These are phyloP conservation scores for Aleiodes alternator DNA, from an alignment of 2,888 invertebrate species.

Conservation along the genomic window DNA sequence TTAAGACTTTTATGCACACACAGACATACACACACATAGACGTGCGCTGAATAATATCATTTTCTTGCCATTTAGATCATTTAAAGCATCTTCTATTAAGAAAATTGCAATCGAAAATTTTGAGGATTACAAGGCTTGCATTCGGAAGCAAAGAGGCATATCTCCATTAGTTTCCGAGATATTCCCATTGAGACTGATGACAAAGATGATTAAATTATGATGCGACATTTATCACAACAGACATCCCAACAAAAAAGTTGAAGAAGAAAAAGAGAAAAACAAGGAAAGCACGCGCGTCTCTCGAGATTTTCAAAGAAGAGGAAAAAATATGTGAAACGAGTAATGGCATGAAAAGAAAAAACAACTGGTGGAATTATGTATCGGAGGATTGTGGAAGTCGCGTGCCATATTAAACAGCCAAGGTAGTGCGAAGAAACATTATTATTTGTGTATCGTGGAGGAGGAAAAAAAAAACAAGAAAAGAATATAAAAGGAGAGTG, in stretches of 20 bases:
- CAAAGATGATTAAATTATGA: conserved; percentile 31
- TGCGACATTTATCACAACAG: conserved; percentile 26
- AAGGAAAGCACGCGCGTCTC: conserved; percentile 47
- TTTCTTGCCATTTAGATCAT: no score
- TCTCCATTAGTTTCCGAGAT: no score
- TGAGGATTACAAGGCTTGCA: no score
- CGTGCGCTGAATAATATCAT: no score
- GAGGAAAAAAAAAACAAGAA: conserved; percentile 38
- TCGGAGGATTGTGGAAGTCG: conserved; percentile 27
- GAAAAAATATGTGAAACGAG: conserved; percentile 55
- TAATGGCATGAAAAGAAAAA: conserved; percentile 28
- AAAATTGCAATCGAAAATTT: no score
- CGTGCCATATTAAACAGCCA: conserved; percentile 33
- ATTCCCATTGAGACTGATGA: no score
- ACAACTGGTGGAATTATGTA: conserved; percentile 12
- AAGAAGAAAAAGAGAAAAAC: not conserved
- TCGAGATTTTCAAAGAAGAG: conserved; percentile 56
- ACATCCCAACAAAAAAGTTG: not conserved
- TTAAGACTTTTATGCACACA: no score
- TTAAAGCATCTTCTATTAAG: no score
- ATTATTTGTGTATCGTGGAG: conserved; percentile 26
- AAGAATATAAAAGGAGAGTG: conserved; percentile 22
- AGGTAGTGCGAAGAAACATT: conserved; percentile 16
- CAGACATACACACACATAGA: no score
- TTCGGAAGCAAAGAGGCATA: no score